Base-by-base conservation (phyloP, 2,888 invertebrate species). In the Himalopsyche japonica region DNA sequence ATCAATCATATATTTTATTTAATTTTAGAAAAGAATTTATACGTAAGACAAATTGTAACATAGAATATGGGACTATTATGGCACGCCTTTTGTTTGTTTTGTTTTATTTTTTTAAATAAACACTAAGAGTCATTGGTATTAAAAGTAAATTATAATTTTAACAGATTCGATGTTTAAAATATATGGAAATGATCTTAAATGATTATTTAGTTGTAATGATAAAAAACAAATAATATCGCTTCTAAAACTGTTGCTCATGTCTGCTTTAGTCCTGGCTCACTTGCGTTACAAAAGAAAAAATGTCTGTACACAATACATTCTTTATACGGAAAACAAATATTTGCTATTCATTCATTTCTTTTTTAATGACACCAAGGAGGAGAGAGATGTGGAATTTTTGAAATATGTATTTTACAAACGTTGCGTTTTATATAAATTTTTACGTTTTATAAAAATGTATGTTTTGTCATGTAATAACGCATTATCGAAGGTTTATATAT, bases 261-360 rank as follows among this genome's bases (percentile, higher is more conserved):
- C 76, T 34, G 76, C 27, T 49, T 48, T 64, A 83, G 70, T 80
- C 79, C 47, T 57, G 77, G 57, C 20, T 77, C 79, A 57, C 86
- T 57, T 57, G 10, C 84, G 81, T 84, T 84, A 84, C 84, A 84
- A 84, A 86, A 81, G 82, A 84, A 77, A 82, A 86, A 85, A 86
- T 85, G 86, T 83, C 84, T 82, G 86, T 78, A 83, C 84, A 86
- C 85, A 86, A 86, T 86, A 86, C 86, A 85, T 85, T 86, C 86
- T 86, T 86, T 86, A 84, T 86, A 85, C 76, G 49, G 82, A 85
- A 85, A 86, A 85, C 81, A 86, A 86, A 86, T 86, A 82, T 86
- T 86, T 86, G 79, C 82, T 70, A 84, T 86, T 82, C 85, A 86
- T 86, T 86, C 85, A 86, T 85, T 86, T 85, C 82, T 84, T 84